A percentile compares a stretch with the other conserved stretches of the same genome.
Conservation (phyloP, 2,113 vertebrate species). For the Neopipo cinnamomea region DNA sequence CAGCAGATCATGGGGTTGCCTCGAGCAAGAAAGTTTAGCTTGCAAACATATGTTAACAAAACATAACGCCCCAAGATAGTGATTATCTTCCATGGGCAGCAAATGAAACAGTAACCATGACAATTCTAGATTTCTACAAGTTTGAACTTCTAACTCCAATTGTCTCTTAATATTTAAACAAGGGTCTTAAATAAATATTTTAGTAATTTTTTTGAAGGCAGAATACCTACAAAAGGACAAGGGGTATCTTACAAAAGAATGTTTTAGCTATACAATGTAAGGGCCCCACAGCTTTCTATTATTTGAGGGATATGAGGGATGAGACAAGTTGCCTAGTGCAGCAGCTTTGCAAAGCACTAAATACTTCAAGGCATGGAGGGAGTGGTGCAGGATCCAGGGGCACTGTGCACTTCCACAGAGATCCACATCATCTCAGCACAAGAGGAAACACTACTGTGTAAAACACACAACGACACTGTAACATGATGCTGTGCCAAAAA, state of each 20-base stretch:
- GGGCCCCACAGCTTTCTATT: accelerated
- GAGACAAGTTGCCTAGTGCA: not conserved
- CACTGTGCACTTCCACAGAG: not conserved
- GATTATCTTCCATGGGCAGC: not conserved
- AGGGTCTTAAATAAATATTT: not conserved
- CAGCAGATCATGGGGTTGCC: not conserved
- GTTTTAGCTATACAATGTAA: not conserved
- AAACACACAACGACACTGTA: not conserved
- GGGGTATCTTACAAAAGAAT: not conserved
- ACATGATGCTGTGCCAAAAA: not conserved
- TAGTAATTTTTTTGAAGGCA: not conserved
- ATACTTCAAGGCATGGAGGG: not conserved
- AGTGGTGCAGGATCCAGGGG: not conserved
- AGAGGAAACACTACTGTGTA: not conserved
- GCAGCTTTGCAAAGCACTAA: not conserved
- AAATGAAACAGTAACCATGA: not conserved
- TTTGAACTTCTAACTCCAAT: not conserved
- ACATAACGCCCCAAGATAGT: accelerated
- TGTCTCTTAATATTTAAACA: not conserved
- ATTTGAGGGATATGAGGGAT: not conserved
- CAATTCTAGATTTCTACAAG: not conserved
- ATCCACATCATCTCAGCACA: not conserved
- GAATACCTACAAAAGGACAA: not conserved
- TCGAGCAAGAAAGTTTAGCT: not conserved
- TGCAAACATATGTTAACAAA: not conserved